Percentiles rank a stretch among this genome's conserved stretches.
Evolutionary conservation across 1,140 invertebrate species (phyloP).

Genomic region (Oreohelix idahoensis): DNA sequence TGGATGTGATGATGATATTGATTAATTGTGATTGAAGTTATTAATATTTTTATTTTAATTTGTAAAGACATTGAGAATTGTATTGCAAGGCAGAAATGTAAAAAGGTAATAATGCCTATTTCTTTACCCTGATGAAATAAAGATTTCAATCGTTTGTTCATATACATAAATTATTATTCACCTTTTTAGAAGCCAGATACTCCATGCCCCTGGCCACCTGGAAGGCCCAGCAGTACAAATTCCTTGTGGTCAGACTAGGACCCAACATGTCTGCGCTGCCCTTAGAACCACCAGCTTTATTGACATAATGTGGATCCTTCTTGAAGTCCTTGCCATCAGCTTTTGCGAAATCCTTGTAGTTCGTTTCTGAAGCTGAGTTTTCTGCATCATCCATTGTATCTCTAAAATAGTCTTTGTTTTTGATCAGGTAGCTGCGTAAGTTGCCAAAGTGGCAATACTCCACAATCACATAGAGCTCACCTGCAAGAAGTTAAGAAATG

Average conservation of each 20-base stretch:
- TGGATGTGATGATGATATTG: too few relatives aligned
- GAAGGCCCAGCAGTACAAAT: conserved; percentile 94
- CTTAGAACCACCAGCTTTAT: conserved; percentile 57
- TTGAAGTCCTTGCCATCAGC: conserved; percentile 33
- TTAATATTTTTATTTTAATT: too few relatives aligned
- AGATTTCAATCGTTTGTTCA: too few relatives aligned
- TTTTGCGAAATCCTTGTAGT: conserved; percentile 37
- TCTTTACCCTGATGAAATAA: too few relatives aligned
- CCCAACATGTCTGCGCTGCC: conserved; percentile 55
- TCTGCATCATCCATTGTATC: conserved; percentile 65
- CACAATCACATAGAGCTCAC: conserved; percentile 95
- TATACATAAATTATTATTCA: conserved; percentile 68
- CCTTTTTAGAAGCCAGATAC: conserved; percentile 92
- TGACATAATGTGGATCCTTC: conserved; percentile 61
- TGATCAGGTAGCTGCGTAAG: conserved; percentile 88
- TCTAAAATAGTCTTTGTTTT: conserved; percentile 63
- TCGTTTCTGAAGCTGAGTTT: conserved; percentile 77
- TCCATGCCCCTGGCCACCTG: conserved; percentile 98
- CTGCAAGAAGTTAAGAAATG: conserved; percentile 52
- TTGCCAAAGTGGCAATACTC: conserved; percentile 97
- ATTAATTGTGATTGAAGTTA: too few relatives aligned
- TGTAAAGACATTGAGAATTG: too few relatives aligned
- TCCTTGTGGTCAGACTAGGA: conserved; percentile 84
- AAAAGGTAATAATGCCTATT: too few relatives aligned
- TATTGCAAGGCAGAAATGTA: too few relatives aligned